phyloP scores from a whole-genome alignment of 2,113 vertebrate genomes.

The Diadophis punctatus region DNA sequence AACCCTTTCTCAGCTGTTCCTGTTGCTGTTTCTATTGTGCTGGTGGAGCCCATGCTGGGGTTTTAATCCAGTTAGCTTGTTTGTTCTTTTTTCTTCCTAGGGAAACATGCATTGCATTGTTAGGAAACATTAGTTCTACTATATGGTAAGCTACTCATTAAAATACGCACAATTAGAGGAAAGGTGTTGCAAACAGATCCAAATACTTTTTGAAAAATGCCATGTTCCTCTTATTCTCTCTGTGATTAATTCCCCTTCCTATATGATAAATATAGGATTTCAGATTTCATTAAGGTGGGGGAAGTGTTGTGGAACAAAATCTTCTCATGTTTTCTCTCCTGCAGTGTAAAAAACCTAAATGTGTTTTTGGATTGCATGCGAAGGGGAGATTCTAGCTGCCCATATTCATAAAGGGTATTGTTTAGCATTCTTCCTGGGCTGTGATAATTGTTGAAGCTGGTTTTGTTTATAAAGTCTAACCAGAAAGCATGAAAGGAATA shows the following conservation, averaged over 20 bases:
- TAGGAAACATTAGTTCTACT: background rate
- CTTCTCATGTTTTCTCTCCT: background rate
- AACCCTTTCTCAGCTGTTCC: background rate
- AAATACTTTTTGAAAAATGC: conserved; percentile 26
- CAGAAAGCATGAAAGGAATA: background rate
- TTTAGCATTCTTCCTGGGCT: background rate
- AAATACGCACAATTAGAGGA: conserved; percentile 49
- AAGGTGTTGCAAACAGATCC: conserved; percentile 5
- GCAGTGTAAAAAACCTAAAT: background rate
- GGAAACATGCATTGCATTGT: background rate
- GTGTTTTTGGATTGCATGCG: background rate
- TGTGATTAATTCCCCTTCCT: background rate
- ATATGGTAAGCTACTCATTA: conserved; percentile 2
- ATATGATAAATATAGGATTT: background rate
- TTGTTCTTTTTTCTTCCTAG: background rate
- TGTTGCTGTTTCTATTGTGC: background rate
- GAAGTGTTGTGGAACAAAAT: background rate
- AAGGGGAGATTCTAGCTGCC: background rate
- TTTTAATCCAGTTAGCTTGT: background rate
- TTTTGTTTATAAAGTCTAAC: background rate
- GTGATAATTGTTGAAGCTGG: background rate
- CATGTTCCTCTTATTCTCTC: conserved; percentile 37
- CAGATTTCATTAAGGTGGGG: background rate
- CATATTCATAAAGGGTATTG: background rate
- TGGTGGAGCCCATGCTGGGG: background rate